Evolutionary conservation across 1,140 invertebrate species (phyloP), one percentile per base, ranked within the genome.

Genomic region (Rhagoletis zephyria): DNA sequence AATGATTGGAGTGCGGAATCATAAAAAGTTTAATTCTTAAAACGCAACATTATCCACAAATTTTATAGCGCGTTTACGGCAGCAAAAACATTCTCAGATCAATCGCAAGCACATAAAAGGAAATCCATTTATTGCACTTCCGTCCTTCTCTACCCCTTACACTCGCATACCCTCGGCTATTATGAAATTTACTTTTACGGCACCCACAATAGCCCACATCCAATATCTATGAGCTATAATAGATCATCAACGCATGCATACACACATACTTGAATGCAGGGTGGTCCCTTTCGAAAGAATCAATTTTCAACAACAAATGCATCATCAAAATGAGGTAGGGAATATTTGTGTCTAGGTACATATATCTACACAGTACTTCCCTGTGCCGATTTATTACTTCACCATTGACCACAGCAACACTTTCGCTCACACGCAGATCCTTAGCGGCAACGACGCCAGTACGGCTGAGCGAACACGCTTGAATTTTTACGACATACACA

Each of bases 401-500:
- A 87, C 48, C 64, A 86, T 60, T 81, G 87, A 87, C 89, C 88
- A 88, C 88, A 89, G 85, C 87, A 89, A 87, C 85, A 88, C 89
- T 88, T 88, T 88, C 89, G 89, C 89, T 88, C 88, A 90, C 88
- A 88, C 87, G 86, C 88, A 89, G 63, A 87, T 81, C 74, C 48
- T 56, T 56, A 81, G 45, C 48, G 48, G 16, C 48, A n/a, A 42
- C 48, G 74, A 81, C 74, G 74, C 74, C 74, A 81, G 19, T 81
- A 42, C 74, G 74, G 74, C 85, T 64, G 60, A 91, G 91, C 89
- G 90, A 91, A 81, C 74, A 91, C 89, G 89, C 89, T 89, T 89
- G 40, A 42, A 65, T 51, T 91, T 91, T 91, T 91, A 91, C 90
- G 91, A 91, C 91, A 91, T 90, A 91, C 91, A 91, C 91, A 91